Evolutionary conservation across 2,113 vertebrate genomes (phyloP).

Genomic region (Oenanthe melanoleuca): DNA sequence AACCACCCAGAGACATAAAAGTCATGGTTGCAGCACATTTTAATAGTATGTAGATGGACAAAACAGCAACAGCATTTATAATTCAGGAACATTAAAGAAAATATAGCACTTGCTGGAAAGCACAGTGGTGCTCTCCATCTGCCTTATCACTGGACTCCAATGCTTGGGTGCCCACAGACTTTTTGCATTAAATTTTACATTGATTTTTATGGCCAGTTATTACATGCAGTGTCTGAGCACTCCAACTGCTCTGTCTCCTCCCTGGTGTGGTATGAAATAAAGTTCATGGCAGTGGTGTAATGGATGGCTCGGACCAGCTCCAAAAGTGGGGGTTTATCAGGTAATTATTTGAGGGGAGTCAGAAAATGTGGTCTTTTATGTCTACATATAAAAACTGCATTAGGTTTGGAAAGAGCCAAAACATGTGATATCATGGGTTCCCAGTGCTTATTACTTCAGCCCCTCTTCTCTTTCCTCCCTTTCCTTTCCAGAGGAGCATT

Average conservation of each 20-base stretch:
- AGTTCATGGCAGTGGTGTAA: constrained; percentile 64
- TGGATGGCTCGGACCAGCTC: constrained; percentile 57
- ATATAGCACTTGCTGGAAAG: constrained; percentile 23
- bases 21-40: not conserved
- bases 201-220: constrained; percentile 66
- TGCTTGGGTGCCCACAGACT: constrained; percentile 61
- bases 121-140: constrained; percentile 44
- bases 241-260: constrained; percentile 58
- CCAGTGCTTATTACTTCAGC: not conserved
- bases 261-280: constrained; percentile 71
- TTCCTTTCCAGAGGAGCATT: not conserved
- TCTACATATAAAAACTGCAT: constrained; percentile 63
- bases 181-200: constrained; percentile 70
- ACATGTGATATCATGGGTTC: constrained; percentile 7
- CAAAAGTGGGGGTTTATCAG: constrained; percentile 45
- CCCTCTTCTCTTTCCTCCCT: not conserved
- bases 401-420: constrained; percentile 52
- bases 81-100: constrained; percentile 35
- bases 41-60: constrained; percentile 14
- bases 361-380: constrained; percentile 53
- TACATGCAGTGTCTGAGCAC: constrained; percentile 45
- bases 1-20: not conserved
- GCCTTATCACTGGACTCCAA: constrained; percentile 39
- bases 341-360: constrained; percentile 49
- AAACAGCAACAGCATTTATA: constrained; percentile 34